Evolutionary conservation across 2,888 invertebrate genomes (phyloP).

Genomic region (Morpho achilles): DNA sequence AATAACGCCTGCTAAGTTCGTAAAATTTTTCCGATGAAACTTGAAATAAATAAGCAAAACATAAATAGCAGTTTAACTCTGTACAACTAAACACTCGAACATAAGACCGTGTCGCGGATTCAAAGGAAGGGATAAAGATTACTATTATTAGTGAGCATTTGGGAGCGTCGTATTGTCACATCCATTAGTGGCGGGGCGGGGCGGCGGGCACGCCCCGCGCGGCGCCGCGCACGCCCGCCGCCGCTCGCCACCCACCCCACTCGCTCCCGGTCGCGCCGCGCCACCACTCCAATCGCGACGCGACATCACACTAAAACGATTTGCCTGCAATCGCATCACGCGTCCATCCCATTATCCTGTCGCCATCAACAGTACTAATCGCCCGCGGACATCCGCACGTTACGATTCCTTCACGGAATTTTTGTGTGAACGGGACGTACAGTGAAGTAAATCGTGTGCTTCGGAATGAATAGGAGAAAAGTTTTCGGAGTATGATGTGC

Average conservation of each 20-base stretch:
- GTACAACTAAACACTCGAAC: not conserved
- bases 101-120: conserved; percentile 18
- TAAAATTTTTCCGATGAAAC: not conserved
- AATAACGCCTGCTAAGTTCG: not conserved
- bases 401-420: too few relatives aligned
- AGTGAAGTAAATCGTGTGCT: conserved; percentile 12
- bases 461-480: conserved; percentile 21
- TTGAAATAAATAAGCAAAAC: not conserved
- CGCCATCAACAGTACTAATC: conserved; percentile 29
- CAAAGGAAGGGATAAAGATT: conserved; percentile 62
- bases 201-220: conserved; percentile 50
- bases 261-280: conserved; percentile 31
- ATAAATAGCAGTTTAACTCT: not conserved
- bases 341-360: conserved; percentile 45
- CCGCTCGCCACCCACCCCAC: conserved; percentile 40
- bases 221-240: conserved; percentile 30
- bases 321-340: conserved; percentile 71
- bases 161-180: conserved; percentile 76
- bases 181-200: conserved; percentile 68
- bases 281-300: conserved; percentile 28
- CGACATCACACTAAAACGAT: conserved; percentile 64
- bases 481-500: conserved; percentile 30
- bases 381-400: not conserved
- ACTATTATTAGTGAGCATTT: conserved; percentile 55
- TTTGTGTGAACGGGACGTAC: too few relatives aligned